Evolutionary conservation across 2,888 invertebrate genomes (phyloP), one percentile per base, ranked within the genome.

Genomic region (Plagiodera versicolora): DNA sequence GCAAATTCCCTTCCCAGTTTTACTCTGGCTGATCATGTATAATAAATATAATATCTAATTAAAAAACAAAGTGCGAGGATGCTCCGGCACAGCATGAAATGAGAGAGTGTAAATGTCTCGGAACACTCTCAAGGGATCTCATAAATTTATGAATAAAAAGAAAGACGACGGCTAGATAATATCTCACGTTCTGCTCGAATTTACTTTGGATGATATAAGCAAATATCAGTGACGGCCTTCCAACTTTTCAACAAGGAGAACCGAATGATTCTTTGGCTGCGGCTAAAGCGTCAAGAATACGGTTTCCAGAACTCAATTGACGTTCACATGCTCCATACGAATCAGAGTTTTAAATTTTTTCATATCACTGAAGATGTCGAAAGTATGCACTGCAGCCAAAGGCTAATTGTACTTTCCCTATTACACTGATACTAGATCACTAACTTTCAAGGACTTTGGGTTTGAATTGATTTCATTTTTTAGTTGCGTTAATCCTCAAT

Each of bases 91-190:
- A 67, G 70, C 65, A 70, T 66, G 70, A 71, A 70, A 70, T 65
- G 66, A 63, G 68, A 70, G 71, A 71, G 67, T 70, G 64, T 66
- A 67, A 70, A 70, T 68, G 70, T 73, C 74, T 72, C 71, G 71
- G 70, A 73, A 72, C 72, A 71, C 70, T 70, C 72, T 70, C 72
- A 30, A 48, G 73, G 67, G 73, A 71, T 68, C 66, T 63, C 68
- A 74, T 74, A 74, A 74, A 74, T 73, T 70, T 64, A 64, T 58
- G 59, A 67, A 67, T 64, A 67, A 39, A 39, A 67, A 69, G 70
- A 67, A 71, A 68, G 67, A 67, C 64, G 68, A 68, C 69, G 65
- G 67, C 69, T 61, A 65, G 69, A 71, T 68, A 72, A 72, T 73
- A 73, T 72, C 68, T 73, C 72, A 72, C 70, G 70, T 69, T 68